Conservation (phyloP, 1,140 invertebrate species). For the Neocloeon triangulifer region DNA sequence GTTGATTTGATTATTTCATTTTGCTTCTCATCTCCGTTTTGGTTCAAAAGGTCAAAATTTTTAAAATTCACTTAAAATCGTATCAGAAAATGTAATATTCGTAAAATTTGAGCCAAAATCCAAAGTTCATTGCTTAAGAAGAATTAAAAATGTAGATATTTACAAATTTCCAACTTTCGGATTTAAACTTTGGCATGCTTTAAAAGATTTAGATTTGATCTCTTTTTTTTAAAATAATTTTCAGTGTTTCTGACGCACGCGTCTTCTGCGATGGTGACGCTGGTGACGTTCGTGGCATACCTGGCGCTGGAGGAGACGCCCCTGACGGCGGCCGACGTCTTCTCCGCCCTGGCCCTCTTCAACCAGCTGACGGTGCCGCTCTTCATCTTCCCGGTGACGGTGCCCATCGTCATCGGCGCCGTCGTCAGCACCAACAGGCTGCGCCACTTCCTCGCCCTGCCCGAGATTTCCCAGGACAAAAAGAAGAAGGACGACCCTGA, state of each 20-base stretch:
- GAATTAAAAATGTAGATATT: no score
- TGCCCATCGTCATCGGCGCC: constrained; percentile 53
- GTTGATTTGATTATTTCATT: no score
- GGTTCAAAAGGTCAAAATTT: no score
- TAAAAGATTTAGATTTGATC: no score
- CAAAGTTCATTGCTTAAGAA: no score
- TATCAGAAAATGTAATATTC: no score
- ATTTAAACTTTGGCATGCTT: no score
- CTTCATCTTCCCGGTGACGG: constrained; percentile 52
- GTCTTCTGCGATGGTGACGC: constrained; percentile 42
- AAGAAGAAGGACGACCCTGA: background rate
- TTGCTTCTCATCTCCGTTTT: no score
- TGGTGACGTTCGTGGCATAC: constrained; percentile 45
- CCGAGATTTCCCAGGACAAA: constrained; percentile 22
- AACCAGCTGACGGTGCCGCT: constrained; percentile 58
- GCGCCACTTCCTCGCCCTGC: constrained; percentile 35
- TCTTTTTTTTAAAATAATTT: no score
- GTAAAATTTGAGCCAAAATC: no score
- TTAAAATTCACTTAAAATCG: no score
- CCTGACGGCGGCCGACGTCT: constrained; percentile 42
- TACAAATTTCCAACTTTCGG: no score
- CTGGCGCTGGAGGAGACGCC: constrained; percentile 26
- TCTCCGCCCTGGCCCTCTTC: constrained; percentile 52
- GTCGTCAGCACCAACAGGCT: constrained; percentile 41
- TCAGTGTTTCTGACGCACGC: constrained; percentile 48